These are phyloP conservation scores for Diachasmimorpha longicaudata DNA, from an alignment of 1,140 invertebrate genomes.

Conservation along the genomic window DNA sequence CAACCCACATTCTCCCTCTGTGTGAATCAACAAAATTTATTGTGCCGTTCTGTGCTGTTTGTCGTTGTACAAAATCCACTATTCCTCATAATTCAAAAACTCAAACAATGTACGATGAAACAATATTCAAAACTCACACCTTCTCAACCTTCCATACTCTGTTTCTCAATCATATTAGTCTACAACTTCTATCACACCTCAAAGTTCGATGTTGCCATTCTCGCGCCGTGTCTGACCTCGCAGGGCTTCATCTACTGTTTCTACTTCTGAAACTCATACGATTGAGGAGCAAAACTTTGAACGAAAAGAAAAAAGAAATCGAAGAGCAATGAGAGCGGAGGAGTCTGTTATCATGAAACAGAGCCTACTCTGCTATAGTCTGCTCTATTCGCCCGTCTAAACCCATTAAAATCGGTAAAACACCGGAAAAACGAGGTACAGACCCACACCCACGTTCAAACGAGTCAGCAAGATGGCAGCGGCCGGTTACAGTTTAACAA, in stretches of 20 bases:
- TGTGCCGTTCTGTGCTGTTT: conserved; percentile 12
- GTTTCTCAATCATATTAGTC: too few species aligned
- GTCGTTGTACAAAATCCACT: not conserved
- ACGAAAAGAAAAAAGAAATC: too few species aligned
- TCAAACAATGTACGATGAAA: not conserved
- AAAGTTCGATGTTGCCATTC: too few species aligned
- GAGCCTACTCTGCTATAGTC: not conserved
- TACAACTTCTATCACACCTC: too few species aligned
- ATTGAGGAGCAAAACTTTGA: too few species aligned
- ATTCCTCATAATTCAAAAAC: not conserved
- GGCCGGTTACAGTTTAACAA: conserved; percentile 39
- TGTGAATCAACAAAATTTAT: not conserved
- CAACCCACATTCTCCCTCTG: not conserved
- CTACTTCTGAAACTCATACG: too few species aligned
- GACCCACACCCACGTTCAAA: conserved; percentile 29
- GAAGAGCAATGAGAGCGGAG: too few species aligned
- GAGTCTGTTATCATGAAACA: too few species aligned
- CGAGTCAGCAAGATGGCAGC: conserved; percentile 63
- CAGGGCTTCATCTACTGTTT: too few species aligned
- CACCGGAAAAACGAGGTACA: not conserved
- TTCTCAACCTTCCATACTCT: too few species aligned
- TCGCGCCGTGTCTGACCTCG: too few species aligned
- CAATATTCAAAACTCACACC: too few species aligned
- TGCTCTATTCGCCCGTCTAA: not conserved
- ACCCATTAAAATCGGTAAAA: not conserved